Evolutionary conservation across 2,797 vertebrate species (phyloP), one percentile per base, ranked within the genome.

Genomic region (Lycodopsis pacificus): DNA sequence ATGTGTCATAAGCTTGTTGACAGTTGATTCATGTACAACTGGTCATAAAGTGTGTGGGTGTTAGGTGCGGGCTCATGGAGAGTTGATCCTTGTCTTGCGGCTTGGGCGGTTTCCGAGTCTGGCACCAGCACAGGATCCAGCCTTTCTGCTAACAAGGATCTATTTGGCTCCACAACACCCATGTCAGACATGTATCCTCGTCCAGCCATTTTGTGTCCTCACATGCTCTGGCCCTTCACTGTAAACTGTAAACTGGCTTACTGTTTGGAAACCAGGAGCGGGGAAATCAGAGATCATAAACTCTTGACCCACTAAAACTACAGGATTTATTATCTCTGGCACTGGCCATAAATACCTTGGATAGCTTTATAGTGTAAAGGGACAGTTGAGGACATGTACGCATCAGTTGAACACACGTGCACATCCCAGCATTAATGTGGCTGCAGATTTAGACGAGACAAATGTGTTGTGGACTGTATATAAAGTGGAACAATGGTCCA

Each of bases 81-180:
- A 92, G 90, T 76, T 85, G 88, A 93, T 92, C 90, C 90, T 92
- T 90, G 88, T 91, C 82, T 89, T 89, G 91, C 86, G 88, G 90
- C 77, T 89, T 94, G 92, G 90, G 80, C 12, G 2, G 15, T 65
- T 73, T 91, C 89, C 91, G 93, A 89, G 86, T 89, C 87, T 92
- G 90, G 82, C 90, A 93, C 82, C 82, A 80, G 80, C 51, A 1
- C 74, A 77, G 82, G 88, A 90, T 90, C 89, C 87, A 88, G 88
- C 84, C 74, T 54, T 87, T 91, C 86, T 80, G 71, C 87, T 90
- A 81, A 87, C 75, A 38, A 79, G 88, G 86, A 91, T 93, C 93
- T 91, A 90, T 92, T 91, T 89, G 85, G 87, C 88, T 90, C 82
- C 79, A 71, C 80, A 86, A 82, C 89, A 91, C 81, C 71, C 83